Percentiles rank a stretch among this genome's conserved stretches.
These are phyloP conservation scores for Platypus cylindrus DNA, from an alignment of 2,888 invertebrate species.

Conservation along the genomic window DNA sequence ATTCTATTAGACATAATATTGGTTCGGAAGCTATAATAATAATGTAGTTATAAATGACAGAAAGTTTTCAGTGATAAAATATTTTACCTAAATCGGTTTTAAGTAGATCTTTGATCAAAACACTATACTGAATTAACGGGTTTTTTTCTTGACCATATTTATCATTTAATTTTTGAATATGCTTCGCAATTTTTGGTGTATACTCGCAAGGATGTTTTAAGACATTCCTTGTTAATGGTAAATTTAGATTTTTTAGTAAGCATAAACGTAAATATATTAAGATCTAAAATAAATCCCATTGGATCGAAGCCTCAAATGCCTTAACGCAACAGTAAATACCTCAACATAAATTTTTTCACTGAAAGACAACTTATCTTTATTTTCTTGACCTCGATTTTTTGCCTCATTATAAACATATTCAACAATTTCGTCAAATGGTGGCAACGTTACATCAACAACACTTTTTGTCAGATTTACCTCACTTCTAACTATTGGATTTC, in stretches of 20 bases:
- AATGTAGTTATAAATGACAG: too few relatives aligned
- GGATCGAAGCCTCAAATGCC: slow-evolving; percentile 3
- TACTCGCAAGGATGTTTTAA: slow-evolving; percentile 50
- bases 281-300: slow-evolving; percentile 39
- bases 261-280: slow-evolving; percentile 71
- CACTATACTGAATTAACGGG: slow-evolving; percentile 52
- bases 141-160: slow-evolving; percentile 36
- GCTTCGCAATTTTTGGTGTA: slow-evolving; percentile 48
- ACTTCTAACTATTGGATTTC: slow-evolving; percentile 47
- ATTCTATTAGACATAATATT: slow-evolving; percentile 66
- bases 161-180: slow-evolving; percentile 30
- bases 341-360: slow-evolving; percentile 59
- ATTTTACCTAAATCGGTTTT: slow-evolving; percentile 50
- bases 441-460: slow-evolving; percentile 38
- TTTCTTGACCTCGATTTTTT: too few relatives aligned
- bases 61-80: too few relatives aligned
- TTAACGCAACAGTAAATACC: slow-evolving; percentile 41
- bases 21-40: slow-evolving; percentile 44
- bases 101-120: slow-evolving; percentile 52
- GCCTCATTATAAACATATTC: slow-evolving; percentile 57
- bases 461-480: slow-evolving; percentile 35
- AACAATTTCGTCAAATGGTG: slow-evolving; percentile 61
- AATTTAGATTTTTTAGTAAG: slow-evolving; percentile 50
- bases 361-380: slow-evolving; percentile 61
- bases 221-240: slow-evolving; percentile 40